These are phyloP conservation scores for Disparrhopalites patrizii DNA, from an alignment of 2,888 invertebrate genomes.

Conservation along the genomic window DNA sequence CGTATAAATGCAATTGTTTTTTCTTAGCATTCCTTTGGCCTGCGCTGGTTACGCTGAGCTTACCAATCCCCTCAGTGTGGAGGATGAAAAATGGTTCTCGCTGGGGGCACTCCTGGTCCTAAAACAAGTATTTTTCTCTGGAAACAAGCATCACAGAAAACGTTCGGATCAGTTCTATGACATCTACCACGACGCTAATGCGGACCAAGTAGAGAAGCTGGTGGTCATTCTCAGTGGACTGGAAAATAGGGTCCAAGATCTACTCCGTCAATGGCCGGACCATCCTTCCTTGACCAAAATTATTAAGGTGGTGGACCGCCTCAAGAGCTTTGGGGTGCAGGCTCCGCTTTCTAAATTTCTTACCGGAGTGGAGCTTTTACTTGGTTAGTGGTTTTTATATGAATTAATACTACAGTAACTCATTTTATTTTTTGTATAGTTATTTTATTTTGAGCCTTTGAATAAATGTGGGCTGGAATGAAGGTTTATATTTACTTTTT, in stretches of 20 bases:
- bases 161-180: conserved; percentile 55
- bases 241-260: conserved; percentile 58
- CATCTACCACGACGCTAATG: conserved; percentile 79
- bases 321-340: conserved; percentile 61
- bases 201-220: conserved; percentile 70
- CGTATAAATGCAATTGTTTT: too few species aligned
- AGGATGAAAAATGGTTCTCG: conserved; percentile 39
- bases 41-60: conserved; percentile 29
- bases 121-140: conserved; percentile 13
- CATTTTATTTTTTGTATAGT: not conserved
- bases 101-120: conserved; percentile 40
- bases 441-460: not conserved
- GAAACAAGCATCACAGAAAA: conserved; percentile 13
- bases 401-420: not conserved
- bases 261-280: conserved; percentile 79
- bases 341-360: conserved; percentile 83
- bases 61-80: conserved; percentile 26
- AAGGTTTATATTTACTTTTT: not conserved
- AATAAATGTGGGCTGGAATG: not conserved
- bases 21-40: conserved; percentile 41
- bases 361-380: conserved; percentile 81
- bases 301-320: conserved; percentile 46
- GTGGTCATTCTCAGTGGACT: conserved; percentile 65
- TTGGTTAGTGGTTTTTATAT: conserved; percentile 59
- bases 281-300: conserved; percentile 76